Evolutionary conservation across 2,797 vertebrate genomes (phyloP).

Genomic region (Coregonus sp.): DNA sequence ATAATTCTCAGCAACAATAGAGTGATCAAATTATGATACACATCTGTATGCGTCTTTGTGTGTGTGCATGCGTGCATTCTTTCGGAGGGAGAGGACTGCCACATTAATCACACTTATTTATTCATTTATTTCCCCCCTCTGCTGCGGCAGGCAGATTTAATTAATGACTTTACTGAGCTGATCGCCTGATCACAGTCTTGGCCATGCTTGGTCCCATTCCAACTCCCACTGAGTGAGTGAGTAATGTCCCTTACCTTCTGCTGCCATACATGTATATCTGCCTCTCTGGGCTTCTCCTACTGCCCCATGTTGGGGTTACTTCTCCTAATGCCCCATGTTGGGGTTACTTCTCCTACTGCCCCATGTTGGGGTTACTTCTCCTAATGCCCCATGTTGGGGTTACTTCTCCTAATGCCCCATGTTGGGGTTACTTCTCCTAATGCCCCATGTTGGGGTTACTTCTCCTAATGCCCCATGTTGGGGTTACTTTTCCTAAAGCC

Average conservation of each 20-base stretch:
- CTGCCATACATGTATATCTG: too few relatives aligned
- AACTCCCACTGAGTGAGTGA: neutral
- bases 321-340: too few relatives aligned
- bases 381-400: too few relatives aligned
- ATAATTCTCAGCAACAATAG: too few relatives aligned
- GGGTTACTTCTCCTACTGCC: too few relatives aligned
- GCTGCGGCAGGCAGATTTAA: slow-evolving; percentile 36
- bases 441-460: too few relatives aligned
- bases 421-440: too few relatives aligned
- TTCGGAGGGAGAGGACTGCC: slow-evolving; percentile 9
- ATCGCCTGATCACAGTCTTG: slow-evolving; percentile 13
- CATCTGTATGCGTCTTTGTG: slow-evolving; percentile 7
- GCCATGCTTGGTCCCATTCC: neutral
- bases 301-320: neutral
- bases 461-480: too few relatives aligned
- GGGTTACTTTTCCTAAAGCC: too few relatives aligned
- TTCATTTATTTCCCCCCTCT: slow-evolving; percentile 29
- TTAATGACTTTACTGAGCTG: slow-evolving; percentile 35
- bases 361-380: neutral
- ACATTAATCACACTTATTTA: slow-evolving; percentile 40
- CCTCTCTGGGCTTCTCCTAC: neutral
- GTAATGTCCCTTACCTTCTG: neutral
- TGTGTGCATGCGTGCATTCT: neutral
- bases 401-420: too few relatives aligned
- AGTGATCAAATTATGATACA: too few relatives aligned